Evolutionary conservation across 2,888 invertebrate genomes (phyloP), one percentile per base, ranked within the genome.

Genomic region (Athalia circularis): DNA sequence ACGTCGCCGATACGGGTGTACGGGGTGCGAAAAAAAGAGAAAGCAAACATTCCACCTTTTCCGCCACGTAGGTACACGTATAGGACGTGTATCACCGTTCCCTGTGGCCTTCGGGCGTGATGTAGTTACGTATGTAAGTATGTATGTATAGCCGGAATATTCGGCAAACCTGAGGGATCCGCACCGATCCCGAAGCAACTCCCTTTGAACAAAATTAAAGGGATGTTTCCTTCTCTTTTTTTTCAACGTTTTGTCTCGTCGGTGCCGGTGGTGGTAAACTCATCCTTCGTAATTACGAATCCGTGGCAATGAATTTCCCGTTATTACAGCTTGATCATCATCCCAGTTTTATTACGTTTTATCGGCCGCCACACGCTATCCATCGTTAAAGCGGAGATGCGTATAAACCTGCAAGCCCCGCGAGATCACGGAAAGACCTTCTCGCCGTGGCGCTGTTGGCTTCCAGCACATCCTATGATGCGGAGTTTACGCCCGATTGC

Each of bases 301-400:
- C 43, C 13, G n/a, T 13, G 72, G 72, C 72, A 72, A 72, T 72
- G 72, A 72, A 72, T 72, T 72, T 45, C 13, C 15, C 65, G 29
- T 65, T 67, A 77, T 77, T 77, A 77, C 77, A 67, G 52, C 67
- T 47, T 62, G 67, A 72, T 72, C 72, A 62, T 62, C 62, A 75
- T 62, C 75, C 75, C 62, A 11, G 48, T 62, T 75, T 75, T 75
- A 75, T 75, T 75, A 62, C 75, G 62, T 75, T 75, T 62, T 75
- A 75, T 75, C 75, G 62, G 62, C 62, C 57, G 72, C 54, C 54
- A n/a, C 72, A 59, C 72, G 72, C 45, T 72, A 72, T 47, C 15
- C 13, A 13, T 29, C 59, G 59, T 72, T 72, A 72, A 72, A 65
- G 62, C 57, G 52, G 54, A 52, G 54, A 68, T n/a, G 52, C 68